Evolutionary conservation across 2,888 invertebrate genomes (phyloP), one percentile per base, ranked within the genome.

Genomic region (Plebejus anna): DNA sequence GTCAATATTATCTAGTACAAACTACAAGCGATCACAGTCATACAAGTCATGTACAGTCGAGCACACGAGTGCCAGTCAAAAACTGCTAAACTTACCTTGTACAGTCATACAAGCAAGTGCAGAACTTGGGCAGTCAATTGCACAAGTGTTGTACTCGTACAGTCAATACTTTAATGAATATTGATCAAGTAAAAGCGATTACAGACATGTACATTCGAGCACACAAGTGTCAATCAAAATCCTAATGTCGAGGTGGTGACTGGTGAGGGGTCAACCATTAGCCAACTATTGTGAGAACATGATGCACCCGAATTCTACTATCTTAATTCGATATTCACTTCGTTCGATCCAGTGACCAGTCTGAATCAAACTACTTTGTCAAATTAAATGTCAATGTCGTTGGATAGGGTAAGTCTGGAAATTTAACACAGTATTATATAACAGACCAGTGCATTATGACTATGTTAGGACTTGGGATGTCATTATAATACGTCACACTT

Each of bases 281-380:
- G 32, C 66, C 66, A 66, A 66, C 66, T 36, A 66, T 66, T 66
- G 66, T 66, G 66, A 66, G 66, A 66, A 36, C 55, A 55, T 55
- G 4, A 55, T 16, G 55, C 13, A 55, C 55, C 4, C 55, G 13
- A 55, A 55, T 55, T 55, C 55, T 55, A 55, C 55, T 16, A 55
- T 55, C 55, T 13, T 51, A 55, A 16, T 16, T 4, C 55, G 1
- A 16, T 0, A 55, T 55, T 16, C 55, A 55, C 16, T 55, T 55
- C 55, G 16, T 55, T 55, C 55, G 55, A 55, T 55, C 55, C 4
- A 55, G 55, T 51, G 38, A 7, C 38, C 38, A 0, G 5, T 38
- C 11, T 13, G 51, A 51, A 55, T 55, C 55, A 16, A 13, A 55
- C 16, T 55, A 16, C 55, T 13, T 16, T 16, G 13, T 55, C 4